Evolutionary conservation across 2,797 vertebrate genomes (phyloP).

Genomic region (Arremon brunneinucha): DNA sequence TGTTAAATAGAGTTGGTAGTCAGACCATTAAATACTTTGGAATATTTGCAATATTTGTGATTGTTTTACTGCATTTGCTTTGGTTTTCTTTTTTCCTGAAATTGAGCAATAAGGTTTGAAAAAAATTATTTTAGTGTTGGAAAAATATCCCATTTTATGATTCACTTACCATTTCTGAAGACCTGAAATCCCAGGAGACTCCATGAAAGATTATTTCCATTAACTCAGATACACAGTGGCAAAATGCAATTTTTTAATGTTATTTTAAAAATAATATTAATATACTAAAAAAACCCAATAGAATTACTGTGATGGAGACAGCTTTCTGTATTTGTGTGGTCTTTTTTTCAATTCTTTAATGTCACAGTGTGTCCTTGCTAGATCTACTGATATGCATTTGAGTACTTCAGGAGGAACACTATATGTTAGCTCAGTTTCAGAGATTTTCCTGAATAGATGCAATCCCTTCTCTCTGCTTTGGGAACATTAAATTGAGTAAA

Average conservation of each 20-base stretch:
- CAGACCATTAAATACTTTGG: neutral
- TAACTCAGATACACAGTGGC: neutral
- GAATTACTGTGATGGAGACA: neutral
- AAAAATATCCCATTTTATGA: neutral
- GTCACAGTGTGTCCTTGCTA: neutral
- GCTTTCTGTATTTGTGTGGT: neutral
- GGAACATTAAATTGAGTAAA: neutral
- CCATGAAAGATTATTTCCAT: neutral
- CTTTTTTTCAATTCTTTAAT: neutral
- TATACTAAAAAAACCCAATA: neutral
- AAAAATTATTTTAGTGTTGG: neutral
- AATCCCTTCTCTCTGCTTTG: rapidly evolving
- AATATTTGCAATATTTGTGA: neutral
- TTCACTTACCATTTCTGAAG: neutral
- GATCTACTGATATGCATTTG: neutral
- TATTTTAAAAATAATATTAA: neutral
- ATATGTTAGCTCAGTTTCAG: neutral
- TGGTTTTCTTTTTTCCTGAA: neutral
- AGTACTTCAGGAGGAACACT: neutral
- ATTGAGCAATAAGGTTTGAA: neutral
- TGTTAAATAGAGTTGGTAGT: neutral
- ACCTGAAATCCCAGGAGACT: neutral
- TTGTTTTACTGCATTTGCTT: neutral
- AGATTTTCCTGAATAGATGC: neutral
- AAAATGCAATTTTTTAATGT: neutral